phyloP scores from a whole-genome alignment of 2,888 invertebrate species.

The Orthosia gracilis region DNA sequence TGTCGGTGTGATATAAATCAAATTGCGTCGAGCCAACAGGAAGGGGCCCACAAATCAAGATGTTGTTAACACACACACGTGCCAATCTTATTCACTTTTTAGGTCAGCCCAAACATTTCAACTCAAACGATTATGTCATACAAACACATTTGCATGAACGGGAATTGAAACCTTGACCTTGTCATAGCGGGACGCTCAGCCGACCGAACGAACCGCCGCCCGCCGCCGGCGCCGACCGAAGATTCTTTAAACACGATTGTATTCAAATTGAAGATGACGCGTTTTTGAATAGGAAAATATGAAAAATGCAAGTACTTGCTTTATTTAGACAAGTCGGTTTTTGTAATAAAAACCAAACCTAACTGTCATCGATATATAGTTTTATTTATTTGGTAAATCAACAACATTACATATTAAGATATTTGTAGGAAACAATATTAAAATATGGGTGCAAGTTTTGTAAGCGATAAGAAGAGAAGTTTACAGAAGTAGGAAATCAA shows the following conservation, averaged over 20 bases:
- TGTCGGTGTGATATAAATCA: too few species aligned
- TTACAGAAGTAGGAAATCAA: too few species aligned
- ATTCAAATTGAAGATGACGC: conserved; percentile 3
- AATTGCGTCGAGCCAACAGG: too few species aligned
- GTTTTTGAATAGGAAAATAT: conserved; percentile 5
- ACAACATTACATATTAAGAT: too few species aligned
- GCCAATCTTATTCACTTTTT: neutral
- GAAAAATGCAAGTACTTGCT: neutral
- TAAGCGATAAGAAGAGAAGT: too few species aligned
- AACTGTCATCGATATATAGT: too few species aligned
- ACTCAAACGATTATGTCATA: conserved; percentile 35
- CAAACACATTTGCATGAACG: neutral
- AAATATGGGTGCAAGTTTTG: too few species aligned
- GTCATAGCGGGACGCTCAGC: conserved; percentile 14
- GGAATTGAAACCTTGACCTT: conserved; percentile 40
- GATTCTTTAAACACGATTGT: neutral
- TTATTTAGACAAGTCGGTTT: too few species aligned
- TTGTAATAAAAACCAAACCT: too few species aligned
- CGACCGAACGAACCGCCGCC: neutral
- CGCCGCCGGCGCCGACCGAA: neutral
- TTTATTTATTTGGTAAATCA: too few species aligned
- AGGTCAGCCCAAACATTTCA: neutral
- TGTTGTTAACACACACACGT: neutral
- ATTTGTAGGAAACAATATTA: too few species aligned
- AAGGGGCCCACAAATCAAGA: neutral